A percentile compares a stretch with the other conserved stretches of the same genome.
Conservation (phyloP, 2,113 vertebrate genomes). For the Calyptomena viridis region DNA sequence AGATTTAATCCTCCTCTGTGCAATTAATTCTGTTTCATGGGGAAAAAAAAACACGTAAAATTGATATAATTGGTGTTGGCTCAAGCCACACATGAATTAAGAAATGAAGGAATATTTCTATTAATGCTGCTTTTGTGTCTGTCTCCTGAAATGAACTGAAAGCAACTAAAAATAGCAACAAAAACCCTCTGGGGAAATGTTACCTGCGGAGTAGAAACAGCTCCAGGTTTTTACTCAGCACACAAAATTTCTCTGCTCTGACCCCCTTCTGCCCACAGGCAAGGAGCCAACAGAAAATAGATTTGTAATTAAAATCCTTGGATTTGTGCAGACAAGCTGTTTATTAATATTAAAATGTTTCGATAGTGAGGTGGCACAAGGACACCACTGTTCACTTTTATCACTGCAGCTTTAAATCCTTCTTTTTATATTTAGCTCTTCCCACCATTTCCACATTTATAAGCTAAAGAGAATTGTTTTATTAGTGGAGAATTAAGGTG, state of each 20-base stretch:
- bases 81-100: constrained; percentile 14
- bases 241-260: neutral
- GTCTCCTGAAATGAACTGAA: neutral
- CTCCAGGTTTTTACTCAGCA: neutral
- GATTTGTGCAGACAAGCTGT: neutral
- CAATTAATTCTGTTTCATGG: constrained; percentile 7
- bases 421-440: neutral
- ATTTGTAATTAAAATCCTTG: neutral
- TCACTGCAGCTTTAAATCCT: neutral
- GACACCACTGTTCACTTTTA: neutral
- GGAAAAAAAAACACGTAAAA: neutral
- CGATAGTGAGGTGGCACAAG: neutral
- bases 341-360: neutral
- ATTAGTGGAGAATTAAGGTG: neutral
- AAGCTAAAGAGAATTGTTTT: neutral
- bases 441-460: neutral
- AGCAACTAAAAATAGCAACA: constrained; percentile 27
- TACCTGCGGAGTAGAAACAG: neutral
- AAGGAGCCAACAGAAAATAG: neutral
- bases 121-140: neutral
- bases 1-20: constrained; percentile 36
- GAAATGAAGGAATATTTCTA: neutral
- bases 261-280: neutral
- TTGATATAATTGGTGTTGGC: neutral
- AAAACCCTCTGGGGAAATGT: neutral